Evolutionary conservation across 1,140 invertebrate species (phyloP), one percentile per base, ranked within the genome.

Genomic region (Thalassaphorura encarpata): DNA sequence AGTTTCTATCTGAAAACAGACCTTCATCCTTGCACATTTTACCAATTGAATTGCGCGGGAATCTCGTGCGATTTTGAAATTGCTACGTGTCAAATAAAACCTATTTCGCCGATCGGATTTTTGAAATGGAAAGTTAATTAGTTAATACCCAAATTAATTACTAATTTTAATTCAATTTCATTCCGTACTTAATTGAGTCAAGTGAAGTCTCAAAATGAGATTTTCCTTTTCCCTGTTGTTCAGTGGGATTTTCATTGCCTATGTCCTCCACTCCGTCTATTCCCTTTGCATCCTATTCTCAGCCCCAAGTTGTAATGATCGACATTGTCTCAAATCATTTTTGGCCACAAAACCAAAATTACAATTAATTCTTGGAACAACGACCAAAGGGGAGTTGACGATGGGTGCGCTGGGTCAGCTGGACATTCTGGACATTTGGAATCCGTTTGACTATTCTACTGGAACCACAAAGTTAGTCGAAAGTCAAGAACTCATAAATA

Each of bases 241-340:
- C 48, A 76, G 76, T 52, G 74, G 78, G 59, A 67, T 81, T 61
- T 85, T 87, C 72, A 66, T 83, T 33, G 79, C 72, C 5, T 87
- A 87, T 68, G 78, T 86, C 54, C 66, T 75, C 26, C 78, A 87
- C 69, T 83, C 83, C 21, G 79, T 87, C 66, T 87, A 82, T 73
- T 79, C 77, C 41, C 73, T 89, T 82, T 80, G 51, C 71, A 78
- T 66, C 75, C 88, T 36, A n/a, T n/a, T n/a, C n/a, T n/a, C n/a
- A n/a, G n/a, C 80, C 19, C 80, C 83, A n/a, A 69, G 76, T 53
- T 89, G 86, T 70, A 74, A 70, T 65, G 69, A 73, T 53, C 72
- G 71, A 56, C 69, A 77, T 24, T 76, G 74, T 63, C 55, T 75
- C 5, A 62, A 68, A 13, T 67, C 73, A 8, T 71, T 61, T 28